A percentile compares a stretch with the other conserved stretches of the same genome.
Conservation (phyloP, 2,888 invertebrate species). For the Minunthozetes semirufus region DNA sequence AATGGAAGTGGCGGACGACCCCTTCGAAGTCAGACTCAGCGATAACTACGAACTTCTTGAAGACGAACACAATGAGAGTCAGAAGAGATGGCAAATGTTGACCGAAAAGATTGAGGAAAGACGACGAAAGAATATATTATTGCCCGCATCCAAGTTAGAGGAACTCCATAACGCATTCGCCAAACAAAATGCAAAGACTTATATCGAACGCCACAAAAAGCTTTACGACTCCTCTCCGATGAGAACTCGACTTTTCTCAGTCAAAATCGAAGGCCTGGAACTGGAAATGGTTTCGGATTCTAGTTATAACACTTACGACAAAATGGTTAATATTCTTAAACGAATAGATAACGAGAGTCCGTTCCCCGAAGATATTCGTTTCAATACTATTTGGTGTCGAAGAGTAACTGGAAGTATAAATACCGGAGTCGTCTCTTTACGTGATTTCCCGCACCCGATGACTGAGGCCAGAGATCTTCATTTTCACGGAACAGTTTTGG, state of each 20-base stretch:
- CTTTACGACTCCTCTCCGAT: conserved; percentile 59
- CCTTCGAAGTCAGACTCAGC: conserved; percentile 90
- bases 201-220: conserved; percentile 78
- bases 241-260: conserved; percentile 72
- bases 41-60: conserved; percentile 91
- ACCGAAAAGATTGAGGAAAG: conserved; percentile 77
- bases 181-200: conserved; percentile 89
- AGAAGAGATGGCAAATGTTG: conserved; percentile 77
- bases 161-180: conserved; percentile 77
- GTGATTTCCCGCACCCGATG: conserved; percentile 93
- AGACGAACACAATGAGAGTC: conserved; percentile 89
- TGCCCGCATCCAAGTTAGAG: conserved; percentile 63
- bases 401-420: conserved; percentile 71
- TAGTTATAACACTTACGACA: conserved; percentile 33
- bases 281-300: conserved; percentile 72
- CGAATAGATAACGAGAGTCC: conserved; percentile 32
- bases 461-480: conserved; percentile 73
- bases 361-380: conserved; percentile 66
- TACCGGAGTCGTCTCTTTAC: conserved; percentile 77
- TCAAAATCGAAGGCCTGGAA: conserved; percentile 69
- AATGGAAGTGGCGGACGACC: conserved; percentile 93
- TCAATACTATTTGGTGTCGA: conserved; percentile 87
- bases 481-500: conserved; percentile 81
- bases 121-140: conserved; percentile 69
- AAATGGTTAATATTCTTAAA: conserved; percentile 29